Conservation (phyloP, 2,888 invertebrate species). For the Watsonalla cultraria region DNA sequence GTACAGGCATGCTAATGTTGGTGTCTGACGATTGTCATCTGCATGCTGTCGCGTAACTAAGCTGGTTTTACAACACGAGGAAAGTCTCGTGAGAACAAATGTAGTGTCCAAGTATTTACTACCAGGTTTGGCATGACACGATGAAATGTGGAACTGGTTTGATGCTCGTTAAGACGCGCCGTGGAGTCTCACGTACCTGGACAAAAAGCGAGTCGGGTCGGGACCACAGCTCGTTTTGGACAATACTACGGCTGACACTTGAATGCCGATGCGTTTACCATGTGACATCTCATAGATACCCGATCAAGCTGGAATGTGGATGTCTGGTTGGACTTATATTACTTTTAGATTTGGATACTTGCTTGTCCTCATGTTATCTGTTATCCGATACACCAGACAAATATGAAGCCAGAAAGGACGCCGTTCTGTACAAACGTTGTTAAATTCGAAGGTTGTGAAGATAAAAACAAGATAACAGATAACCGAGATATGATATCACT, state of each 20-base stretch:
- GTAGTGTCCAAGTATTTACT: constrained; percentile 56
- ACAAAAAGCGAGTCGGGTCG: constrained; percentile 58
- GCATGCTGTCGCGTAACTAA: constrained; percentile 8
- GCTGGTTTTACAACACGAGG: constrained; percentile 21
- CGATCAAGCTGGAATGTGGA: not conserved
- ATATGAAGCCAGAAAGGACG: constrained; percentile 8
- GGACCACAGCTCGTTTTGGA: constrained; percentile 58
- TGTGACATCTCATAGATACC: constrained; percentile 27
- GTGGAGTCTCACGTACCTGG: constrained; percentile 65
- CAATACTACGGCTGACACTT: constrained; percentile 65
- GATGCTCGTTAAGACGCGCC: constrained; percentile 69
- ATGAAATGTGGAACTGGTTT: constrained; percentile 68
- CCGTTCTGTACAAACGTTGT: too few relatives aligned
- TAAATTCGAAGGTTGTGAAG: constrained; percentile 29
- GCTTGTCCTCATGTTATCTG: too few relatives aligned
- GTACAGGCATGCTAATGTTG: constrained; percentile 9
- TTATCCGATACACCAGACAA: too few relatives aligned
- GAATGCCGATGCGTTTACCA: constrained; percentile 64
- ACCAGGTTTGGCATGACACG: constrained; percentile 65
- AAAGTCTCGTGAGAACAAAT: constrained; percentile 48
- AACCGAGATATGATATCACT: constrained; percentile 6
- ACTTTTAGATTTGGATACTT: too few relatives aligned
- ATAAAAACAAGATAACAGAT: constrained; percentile 26
- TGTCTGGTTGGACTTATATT: not conserved
- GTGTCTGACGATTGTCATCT: constrained; percentile 16